These are phyloP conservation scores for Caloenas nicobarica DNA, from an alignment of 2,113 vertebrate species.

Conservation along the genomic window DNA sequence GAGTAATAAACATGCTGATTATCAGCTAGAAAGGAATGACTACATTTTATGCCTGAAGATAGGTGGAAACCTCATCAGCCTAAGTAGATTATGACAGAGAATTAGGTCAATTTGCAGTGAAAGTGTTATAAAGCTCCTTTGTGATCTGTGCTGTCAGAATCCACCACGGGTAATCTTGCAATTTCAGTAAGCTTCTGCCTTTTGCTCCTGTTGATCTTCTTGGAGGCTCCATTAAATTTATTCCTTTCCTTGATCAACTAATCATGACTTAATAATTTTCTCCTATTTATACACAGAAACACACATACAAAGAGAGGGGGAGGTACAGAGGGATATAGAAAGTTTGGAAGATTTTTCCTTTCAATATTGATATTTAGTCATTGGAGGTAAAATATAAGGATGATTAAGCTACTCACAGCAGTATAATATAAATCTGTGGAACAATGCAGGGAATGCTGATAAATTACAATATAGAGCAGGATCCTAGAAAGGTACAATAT, in stretches of 20 bases:
- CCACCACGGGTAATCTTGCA: not conserved
- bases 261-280: not conserved
- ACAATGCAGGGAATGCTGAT: not conserved
- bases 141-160: not conserved
- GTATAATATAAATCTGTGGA: not conserved
- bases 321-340: not conserved
- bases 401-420: not conserved
- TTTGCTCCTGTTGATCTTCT: not conserved
- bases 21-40: not conserved
- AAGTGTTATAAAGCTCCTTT: conserved; percentile 1
- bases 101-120: conserved; percentile 39
- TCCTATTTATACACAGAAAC: not conserved
- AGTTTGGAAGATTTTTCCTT: not conserved
- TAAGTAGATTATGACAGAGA: conserved; percentile 18
- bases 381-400: not conserved
- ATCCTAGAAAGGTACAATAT: not conserved
- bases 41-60: conserved; percentile 14
- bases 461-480: not conserved
- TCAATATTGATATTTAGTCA: not conserved
- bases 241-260: not conserved
- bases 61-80: not conserved
- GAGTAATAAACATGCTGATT: conserved; percentile 6
- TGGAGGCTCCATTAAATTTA: not conserved
- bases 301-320: not conserved
- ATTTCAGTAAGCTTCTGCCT: not conserved